Evolutionary conservation across 2,113 vertebrate genomes (phyloP).

Genomic region (Nyctibius bracteatus): DNA sequence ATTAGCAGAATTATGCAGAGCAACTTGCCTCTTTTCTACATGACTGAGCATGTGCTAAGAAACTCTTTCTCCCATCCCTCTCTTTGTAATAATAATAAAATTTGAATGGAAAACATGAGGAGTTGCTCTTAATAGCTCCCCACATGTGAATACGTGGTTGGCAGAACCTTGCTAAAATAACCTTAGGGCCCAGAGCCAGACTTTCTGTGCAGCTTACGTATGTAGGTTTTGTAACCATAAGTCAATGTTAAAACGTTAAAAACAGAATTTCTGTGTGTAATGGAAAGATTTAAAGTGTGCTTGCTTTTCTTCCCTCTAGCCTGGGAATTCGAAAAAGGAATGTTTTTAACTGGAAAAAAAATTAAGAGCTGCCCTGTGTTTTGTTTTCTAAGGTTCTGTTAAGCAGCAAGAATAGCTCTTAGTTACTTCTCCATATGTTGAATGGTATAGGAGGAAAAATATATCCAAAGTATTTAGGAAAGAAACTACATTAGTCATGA

Average conservation of each 20-base stretch:
- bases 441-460: slow-evolving; percentile 25
- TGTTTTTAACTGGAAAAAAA: slow-evolving; percentile 26
- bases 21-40: not conserved
- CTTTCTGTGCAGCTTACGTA: slow-evolving; percentile 50
- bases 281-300: slow-evolving; percentile 69
- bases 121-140: slow-evolving; percentile 64
- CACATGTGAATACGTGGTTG: slow-evolving; percentile 49
- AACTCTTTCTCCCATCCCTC: not conserved
- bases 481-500: not conserved
- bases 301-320: slow-evolving; percentile 52
- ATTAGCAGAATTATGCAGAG: not conserved
- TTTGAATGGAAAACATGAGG: slow-evolving; percentile 66
- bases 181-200: slow-evolving; percentile 57
- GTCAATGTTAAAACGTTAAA: slow-evolving; percentile 56
- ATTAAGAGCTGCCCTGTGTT: not conserved
- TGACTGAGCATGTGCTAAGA: slow-evolving; percentile 19
- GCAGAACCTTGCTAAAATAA: slow-evolving; percentile 67
- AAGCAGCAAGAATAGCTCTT: not conserved
- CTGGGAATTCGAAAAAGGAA: slow-evolving; percentile 61
- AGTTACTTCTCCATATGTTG: not conserved
- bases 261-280: slow-evolving; percentile 68
- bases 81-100: slow-evolving; percentile 15
- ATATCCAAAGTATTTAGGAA: not conserved
- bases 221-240: slow-evolving; percentile 57
- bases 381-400: slow-evolving; percentile 20